Percentiles rank a stretch among this genome's conserved stretches.
Evolutionary conservation across 2,113 vertebrate species (phyloP).

Genomic region (Upupa epops): DNA sequence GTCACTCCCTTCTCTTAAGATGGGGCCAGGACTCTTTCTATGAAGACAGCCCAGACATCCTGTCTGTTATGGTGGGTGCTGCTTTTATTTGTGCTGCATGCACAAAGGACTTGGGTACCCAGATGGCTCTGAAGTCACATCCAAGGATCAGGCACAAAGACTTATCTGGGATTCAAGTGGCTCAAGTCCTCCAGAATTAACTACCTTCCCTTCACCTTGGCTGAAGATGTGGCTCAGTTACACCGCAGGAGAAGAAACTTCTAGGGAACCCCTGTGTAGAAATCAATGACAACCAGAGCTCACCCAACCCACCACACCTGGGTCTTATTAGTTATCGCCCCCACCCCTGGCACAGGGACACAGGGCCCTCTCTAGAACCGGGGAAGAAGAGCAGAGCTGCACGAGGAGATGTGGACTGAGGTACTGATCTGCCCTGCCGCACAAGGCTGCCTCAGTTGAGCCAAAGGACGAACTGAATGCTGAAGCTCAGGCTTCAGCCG

Average conservation of each 20-base stretch:
- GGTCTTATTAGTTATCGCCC: background rate
- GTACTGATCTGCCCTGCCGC: background rate
- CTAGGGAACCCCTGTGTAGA: background rate
- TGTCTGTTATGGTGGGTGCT: too few species aligned
- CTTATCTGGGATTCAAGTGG: background rate
- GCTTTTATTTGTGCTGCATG: background rate
- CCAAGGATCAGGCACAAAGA: background rate
- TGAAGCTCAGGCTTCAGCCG: background rate
- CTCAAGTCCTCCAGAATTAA: background rate
- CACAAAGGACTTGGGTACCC: background rate
- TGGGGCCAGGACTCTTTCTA: too few species aligned
- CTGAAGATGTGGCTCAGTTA: background rate
- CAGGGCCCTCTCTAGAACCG: background rate
- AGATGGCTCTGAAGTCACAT: background rate
- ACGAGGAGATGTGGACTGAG: background rate
- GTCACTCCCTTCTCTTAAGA: too few species aligned
- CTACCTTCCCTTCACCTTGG: background rate
- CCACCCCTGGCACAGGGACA: background rate
- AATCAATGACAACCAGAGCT: background rate
- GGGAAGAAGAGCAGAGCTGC: background rate
- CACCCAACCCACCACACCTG: fast-evolving
- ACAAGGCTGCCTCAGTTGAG: background rate
- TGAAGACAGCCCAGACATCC: background rate
- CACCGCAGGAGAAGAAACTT: background rate
- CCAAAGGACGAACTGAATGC: background rate